Conservation (phyloP, 2,797 vertebrate genomes). For the Nannoperca australis region DNA sequence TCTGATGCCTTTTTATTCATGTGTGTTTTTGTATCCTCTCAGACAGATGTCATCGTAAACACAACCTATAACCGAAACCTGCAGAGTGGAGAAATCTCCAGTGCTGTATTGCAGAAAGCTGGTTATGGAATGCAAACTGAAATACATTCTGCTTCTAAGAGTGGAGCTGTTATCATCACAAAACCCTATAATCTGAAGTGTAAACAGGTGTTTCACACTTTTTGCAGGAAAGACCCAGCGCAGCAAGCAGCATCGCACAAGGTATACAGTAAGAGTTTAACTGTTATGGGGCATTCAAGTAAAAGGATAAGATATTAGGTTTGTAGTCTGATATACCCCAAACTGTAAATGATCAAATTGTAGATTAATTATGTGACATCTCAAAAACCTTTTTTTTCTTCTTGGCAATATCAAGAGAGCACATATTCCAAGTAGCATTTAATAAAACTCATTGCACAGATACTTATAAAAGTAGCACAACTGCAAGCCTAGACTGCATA, state of each 20-base stretch:
- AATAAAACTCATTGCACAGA: neutral
- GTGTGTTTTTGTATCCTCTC: conserved; percentile 39
- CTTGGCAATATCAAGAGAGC: neutral
- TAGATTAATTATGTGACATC: neutral
- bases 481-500: neutral
- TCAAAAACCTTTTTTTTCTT: neutral
- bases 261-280: conserved; percentile 58
- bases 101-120: conserved; percentile 66
- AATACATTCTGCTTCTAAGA: accelerated
- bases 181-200: conserved; percentile 47
- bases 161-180: conserved; percentile 38
- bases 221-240: accelerated
- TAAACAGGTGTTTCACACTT: conserved; percentile 78
- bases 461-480: neutral
- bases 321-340: neutral
- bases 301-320: neutral
- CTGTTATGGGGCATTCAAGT: neutral
- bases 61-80: neutral
- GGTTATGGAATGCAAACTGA: conserved; percentile 62
- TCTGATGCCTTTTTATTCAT: neutral
- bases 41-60: conserved; percentile 89
- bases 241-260: neutral
- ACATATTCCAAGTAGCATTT: neutral
- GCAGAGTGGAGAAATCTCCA: conserved; percentile 3
- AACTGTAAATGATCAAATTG: neutral